Percentiles rank a stretch among this genome's conserved stretches.
phyloP scores from a whole-genome alignment of 2,797 vertebrate genomes.

The Poecilia picta region DNA sequence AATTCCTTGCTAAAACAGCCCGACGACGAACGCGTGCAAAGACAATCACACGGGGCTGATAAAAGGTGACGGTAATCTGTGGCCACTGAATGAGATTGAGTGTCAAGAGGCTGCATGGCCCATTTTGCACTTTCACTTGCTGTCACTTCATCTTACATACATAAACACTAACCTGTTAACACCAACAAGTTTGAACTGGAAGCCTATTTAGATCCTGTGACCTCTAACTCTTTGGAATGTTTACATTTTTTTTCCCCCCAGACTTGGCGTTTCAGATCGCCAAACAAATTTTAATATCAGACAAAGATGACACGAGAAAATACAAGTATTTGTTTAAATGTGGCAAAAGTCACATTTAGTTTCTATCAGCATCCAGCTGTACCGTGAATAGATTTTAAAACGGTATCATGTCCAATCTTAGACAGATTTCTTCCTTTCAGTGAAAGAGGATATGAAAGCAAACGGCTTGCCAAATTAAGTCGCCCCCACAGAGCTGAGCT shows the following conservation, averaged over 20 bases:
- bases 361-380: background rate
- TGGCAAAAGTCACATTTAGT: background rate
- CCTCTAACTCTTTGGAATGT: no score
- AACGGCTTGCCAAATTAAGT: constrained; percentile 36
- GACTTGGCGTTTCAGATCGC: background rate
- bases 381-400: background rate
- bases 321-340: no score
- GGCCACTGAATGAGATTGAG: constrained; percentile 52
- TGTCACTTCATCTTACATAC: background rate
- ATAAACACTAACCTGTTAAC: constrained; percentile 29
- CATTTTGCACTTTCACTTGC: constrained; percentile 27
- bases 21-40: background rate
- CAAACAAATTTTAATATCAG: no score
- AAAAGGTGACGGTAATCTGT: constrained; percentile 60
- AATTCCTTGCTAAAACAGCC: constrained; percentile 9
- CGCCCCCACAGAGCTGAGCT: constrained; percentile 40
- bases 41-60: constrained; percentile 18
- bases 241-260: background rate
- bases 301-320: no score
- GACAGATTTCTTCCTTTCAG: constrained; percentile 21
- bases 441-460: constrained; percentile 30
- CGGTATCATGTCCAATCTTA: background rate
- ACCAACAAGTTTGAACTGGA: constrained; percentile 27
- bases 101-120: constrained; percentile 47
- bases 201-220: constrained; percentile 43